Conservation (phyloP, 2,888 invertebrate species). For the Pteria penguin region DNA sequence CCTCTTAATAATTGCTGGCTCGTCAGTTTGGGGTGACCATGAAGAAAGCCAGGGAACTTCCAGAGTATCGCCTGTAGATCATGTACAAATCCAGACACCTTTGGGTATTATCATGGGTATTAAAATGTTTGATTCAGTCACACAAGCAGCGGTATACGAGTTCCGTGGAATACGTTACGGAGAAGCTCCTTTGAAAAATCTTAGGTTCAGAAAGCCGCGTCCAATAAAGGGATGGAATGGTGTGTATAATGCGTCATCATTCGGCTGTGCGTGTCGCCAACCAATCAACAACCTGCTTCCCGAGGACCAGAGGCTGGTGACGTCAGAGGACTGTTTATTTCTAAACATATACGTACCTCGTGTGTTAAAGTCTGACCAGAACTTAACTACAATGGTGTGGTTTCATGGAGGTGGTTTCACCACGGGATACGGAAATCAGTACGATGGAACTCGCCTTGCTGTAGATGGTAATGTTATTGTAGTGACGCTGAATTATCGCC, state of each 20-base stretch:
- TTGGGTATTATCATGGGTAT: background rate
- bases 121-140: background rate
- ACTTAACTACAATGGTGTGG: conserved; percentile 4
- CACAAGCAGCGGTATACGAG: background rate
- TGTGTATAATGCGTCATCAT: background rate
- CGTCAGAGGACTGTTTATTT: conserved; percentile 11
- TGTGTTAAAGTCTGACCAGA: background rate
- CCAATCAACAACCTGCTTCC: background rate
- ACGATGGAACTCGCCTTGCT: conserved; percentile 4
- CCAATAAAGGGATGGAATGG: background rate
- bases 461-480: conserved; percentile 4
- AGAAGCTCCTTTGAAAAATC: background rate
- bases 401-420: conserved; percentile 1
- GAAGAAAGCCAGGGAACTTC: too few species aligned
- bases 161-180: conserved; percentile 2
- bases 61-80: too few species aligned
- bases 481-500: conserved; percentile 9
- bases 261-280: background rate
- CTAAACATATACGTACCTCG: conserved; percentile 7
- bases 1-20: too few species aligned
- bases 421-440: background rate
- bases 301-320: background rate
- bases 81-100: too few species aligned
- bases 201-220: conserved; percentile 6
- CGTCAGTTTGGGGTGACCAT: too few species aligned